Conservation (phyloP, 2,888 invertebrate genomes). For the Pristionchus exspectatus region DNA sequence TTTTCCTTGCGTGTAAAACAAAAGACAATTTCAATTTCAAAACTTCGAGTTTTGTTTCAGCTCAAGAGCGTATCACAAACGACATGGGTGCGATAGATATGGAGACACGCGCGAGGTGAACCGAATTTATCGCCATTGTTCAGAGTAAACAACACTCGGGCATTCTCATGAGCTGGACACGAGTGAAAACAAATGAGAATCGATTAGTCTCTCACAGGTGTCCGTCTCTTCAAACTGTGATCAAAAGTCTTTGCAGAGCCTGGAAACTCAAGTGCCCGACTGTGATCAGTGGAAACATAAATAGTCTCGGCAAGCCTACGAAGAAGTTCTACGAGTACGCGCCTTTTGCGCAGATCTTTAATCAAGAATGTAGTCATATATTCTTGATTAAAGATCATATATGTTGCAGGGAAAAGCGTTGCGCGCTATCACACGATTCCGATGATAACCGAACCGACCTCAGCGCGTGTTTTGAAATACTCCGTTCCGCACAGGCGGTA, state of each 20-base stretch:
- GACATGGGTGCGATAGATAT: background rate
- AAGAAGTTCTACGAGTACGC: background rate
- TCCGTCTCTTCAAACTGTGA: too few species aligned
- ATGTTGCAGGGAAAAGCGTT: background rate
- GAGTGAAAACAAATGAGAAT: too few species aligned
- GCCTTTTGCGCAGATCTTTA: too few species aligned
- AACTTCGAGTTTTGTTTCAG: too few species aligned
- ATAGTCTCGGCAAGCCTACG: background rate
- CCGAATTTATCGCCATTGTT: too few species aligned
- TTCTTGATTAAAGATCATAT: background rate
- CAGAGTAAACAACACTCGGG: too few species aligned
- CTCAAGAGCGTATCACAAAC: background rate
- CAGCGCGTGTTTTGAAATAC: background rate
- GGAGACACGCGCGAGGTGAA: background rate
- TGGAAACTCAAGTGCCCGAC: background rate
- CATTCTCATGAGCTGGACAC: too few species aligned
- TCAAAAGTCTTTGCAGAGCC: background rate
- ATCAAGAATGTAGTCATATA: too few species aligned
- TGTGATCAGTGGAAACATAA: background rate
- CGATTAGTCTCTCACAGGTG: too few species aligned
- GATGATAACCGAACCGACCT: background rate
- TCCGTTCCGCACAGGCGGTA: background rate
- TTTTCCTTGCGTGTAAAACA: too few species aligned
- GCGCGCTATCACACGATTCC: background rate
- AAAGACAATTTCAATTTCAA: too few species aligned